phyloP scores from a whole-genome alignment of 2,888 invertebrate species.

The Tiliacea aurago region DNA sequence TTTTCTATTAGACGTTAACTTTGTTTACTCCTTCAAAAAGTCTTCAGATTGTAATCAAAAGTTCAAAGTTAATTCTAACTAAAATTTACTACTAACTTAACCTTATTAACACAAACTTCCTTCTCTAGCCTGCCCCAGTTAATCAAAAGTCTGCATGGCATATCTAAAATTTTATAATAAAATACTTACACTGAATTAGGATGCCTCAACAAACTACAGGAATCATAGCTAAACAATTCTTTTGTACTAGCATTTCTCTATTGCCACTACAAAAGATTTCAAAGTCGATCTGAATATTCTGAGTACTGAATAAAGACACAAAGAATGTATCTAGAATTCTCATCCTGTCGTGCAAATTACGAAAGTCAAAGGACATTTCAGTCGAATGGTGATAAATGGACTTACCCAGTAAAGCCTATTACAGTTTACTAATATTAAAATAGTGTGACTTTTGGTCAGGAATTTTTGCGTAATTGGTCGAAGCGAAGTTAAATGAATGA shows the following conservation, averaged over 20 bases:
- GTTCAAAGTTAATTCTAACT: constrained; percentile 4
- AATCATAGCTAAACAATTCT: constrained; percentile 25
- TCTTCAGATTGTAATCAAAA: constrained; percentile 5
- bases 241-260: constrained; percentile 34
- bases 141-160: constrained; percentile 36
- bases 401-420: neutral
- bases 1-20: constrained; percentile 5
- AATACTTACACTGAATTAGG: constrained; percentile 19
- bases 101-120: constrained; percentile 22
- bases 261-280: constrained; percentile 46
- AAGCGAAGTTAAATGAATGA: neutral
- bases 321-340: constrained; percentile 42
- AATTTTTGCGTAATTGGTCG: neutral
- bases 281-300: constrained; percentile 31
- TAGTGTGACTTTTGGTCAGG: constrained; percentile 3
- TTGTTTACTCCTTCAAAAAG: neutral
- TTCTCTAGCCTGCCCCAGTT: constrained; percentile 1
- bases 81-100: constrained; percentile 1
- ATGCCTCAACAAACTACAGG: constrained; percentile 12
- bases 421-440: constrained; percentile 1
- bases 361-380: neutral
- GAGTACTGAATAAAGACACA: constrained; percentile 43
- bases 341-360: constrained; percentile 47
- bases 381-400: constrained; percentile 7
- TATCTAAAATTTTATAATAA: constrained; percentile 18